Evolutionary conservation across 2,113 vertebrate genomes (phyloP), one percentile per base, ranked within the genome.

Genomic region (Phycodurus eques): DNA sequence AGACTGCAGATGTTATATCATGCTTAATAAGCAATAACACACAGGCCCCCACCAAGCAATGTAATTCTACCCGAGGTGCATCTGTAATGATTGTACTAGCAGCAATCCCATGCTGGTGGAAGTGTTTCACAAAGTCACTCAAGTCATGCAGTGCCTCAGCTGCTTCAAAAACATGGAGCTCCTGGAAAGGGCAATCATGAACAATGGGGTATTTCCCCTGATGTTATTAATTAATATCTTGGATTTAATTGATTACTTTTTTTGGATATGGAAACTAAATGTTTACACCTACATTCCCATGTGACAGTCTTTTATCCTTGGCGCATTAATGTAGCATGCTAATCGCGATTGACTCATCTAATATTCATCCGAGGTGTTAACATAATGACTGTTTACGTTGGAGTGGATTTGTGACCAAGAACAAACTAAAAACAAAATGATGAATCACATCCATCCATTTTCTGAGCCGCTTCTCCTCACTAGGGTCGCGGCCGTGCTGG

Each of bases 111-210:
- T 80, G 86, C 83, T 85, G 88, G 57, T 56, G 78, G 73, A 81
- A 79, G 67, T 74, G 69, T 86, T 90, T 85, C 75, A 74, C 85
- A 87, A 88, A 89, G 89, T 89, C 87, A 87, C 79, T 79, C 62
- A 70, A 86, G 83, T 90, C 81, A 76, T 64, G 17, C 60, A 47
- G 77, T 47, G 47, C 69, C 70, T 78, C 49, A 5, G 47, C 74
- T 70, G 70, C 74, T 22, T 67, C 64, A 3, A 17, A 60, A 73
- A 67, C 72, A 76, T 31, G 59, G 68, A 76, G 47, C 63, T 46
- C 63, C 8, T 66, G 12, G 19, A 35, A 43, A 64, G 39, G 39
- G 8, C 17, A 57, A 13, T 2, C 1, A 33, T 60, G 1, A 60
- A 60, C 31, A 31, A 31, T 12, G 13, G 3, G 17, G 19, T 15